A percentile compares a stretch with the other conserved stretches of the same genome.
These are phyloP conservation scores for Heliornis fulica DNA, from an alignment of 2,113 vertebrate genomes.

Conservation along the genomic window DNA sequence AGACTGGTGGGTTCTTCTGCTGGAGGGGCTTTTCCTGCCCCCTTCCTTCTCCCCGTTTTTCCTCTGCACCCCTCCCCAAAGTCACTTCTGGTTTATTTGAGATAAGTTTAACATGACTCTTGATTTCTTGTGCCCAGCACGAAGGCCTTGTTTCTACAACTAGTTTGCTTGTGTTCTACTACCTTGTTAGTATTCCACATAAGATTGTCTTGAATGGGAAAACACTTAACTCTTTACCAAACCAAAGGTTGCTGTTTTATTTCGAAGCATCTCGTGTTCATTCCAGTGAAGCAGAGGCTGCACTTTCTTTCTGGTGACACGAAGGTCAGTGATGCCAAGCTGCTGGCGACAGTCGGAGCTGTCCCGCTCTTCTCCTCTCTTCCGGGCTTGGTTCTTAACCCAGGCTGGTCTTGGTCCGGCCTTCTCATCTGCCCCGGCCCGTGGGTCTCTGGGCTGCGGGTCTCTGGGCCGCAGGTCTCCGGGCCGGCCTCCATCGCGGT, in stretches of 20 bases:
- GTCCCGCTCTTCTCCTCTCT: slow-evolving; percentile 37
- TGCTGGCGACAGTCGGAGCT: slow-evolving; percentile 58
- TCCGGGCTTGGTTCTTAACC: slow-evolving; percentile 59
- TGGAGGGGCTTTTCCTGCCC: background rate
- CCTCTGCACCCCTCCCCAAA: background rate
- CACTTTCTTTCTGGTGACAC: slow-evolving; percentile 72
- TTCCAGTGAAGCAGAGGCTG: slow-evolving; percentile 75
- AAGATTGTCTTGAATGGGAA: slow-evolving; percentile 73
- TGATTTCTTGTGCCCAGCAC: slow-evolving; percentile 70
- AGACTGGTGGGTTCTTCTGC: background rate
- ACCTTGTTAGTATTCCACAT: slow-evolving; percentile 71
- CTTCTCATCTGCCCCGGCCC: slow-evolving; percentile 19
- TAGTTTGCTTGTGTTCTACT: slow-evolving; percentile 68
- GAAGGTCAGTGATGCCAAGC: slow-evolving; percentile 65
- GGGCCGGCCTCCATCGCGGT: slow-evolving; percentile 13
- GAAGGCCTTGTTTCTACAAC: slow-evolving; percentile 72
- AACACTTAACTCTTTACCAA: slow-evolving; percentile 74
- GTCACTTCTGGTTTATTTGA: slow-evolving; percentile 51
- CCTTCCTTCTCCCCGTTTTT: background rate
- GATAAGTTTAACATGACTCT: slow-evolving; percentile 64
- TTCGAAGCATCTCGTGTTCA: slow-evolving; percentile 73
- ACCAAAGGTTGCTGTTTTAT: slow-evolving; percentile 80
- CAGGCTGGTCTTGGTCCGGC: slow-evolving; percentile 43
- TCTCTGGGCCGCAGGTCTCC: slow-evolving; percentile 58
- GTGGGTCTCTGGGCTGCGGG: too few species aligned